These are phyloP conservation scores for Melanostigma gelatinosum DNA, from an alignment of 2,113 vertebrate species.

Conservation along the genomic window DNA sequence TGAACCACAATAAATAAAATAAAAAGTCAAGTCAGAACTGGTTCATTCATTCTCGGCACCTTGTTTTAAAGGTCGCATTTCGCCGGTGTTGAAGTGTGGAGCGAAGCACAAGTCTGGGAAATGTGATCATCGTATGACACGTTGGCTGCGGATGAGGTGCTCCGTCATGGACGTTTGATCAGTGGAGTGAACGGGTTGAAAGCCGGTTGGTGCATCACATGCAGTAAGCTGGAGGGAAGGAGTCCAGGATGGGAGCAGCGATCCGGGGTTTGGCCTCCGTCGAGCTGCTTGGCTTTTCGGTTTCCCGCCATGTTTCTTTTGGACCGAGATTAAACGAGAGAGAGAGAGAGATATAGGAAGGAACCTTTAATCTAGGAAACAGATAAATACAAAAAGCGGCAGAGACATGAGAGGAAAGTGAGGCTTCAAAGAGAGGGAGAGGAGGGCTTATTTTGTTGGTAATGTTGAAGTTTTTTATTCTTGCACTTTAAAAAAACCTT, in stretches of 20 bases:
- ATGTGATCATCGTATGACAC: too few relatives aligned
- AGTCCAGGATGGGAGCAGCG: conserved; percentile 48
- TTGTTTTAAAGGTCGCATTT: conserved; percentile 5
- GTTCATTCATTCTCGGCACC: not conserved
- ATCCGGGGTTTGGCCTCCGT: conserved; percentile 46
- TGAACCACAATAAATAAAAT: not conserved
- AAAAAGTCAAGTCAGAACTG: not conserved
- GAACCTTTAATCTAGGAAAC: too few relatives aligned
- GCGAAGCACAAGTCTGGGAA: conserved; percentile 14
- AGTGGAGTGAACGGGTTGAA: conserved; percentile 15
- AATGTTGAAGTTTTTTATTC: not conserved
- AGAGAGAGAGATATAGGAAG: conserved; percentile 18
- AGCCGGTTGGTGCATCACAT: not conserved
- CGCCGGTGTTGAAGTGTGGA: conserved; percentile 7
- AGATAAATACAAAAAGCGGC: too few relatives aligned
- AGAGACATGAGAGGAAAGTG: too few relatives aligned
- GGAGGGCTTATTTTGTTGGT: too few relatives aligned
- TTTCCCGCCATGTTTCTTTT: conserved; percentile 63
- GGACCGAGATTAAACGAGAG: conserved; percentile 61
- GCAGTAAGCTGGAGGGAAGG: conserved; percentile 41
- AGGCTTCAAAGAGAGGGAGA: not conserved
- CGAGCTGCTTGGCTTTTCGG: too few relatives aligned
- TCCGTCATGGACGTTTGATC: conserved; percentile 24
- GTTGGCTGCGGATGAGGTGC: too few relatives aligned
- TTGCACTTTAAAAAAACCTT: not conserved